These are phyloP conservation scores for Ploceus nigricollis DNA, from an alignment of 2,113 vertebrate genomes.

Conservation along the genomic window DNA sequence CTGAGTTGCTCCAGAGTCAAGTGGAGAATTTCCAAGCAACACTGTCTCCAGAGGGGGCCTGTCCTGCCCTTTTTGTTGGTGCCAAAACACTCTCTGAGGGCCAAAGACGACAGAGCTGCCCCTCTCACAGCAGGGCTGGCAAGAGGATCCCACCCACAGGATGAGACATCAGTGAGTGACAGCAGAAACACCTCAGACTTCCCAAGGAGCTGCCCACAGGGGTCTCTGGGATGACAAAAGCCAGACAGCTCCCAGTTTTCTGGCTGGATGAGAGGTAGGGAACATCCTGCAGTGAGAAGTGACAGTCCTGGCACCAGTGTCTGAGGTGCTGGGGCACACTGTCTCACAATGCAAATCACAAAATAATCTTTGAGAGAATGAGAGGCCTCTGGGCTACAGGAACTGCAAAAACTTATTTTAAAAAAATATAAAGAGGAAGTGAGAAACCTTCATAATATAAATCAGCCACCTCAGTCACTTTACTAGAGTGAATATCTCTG, in stretches of 20 bases:
- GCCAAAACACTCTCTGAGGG: neutral
- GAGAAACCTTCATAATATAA: neutral
- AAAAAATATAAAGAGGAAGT: neutral
- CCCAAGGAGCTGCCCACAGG: neutral
- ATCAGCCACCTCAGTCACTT: neutral
- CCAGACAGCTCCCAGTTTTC: neutral
- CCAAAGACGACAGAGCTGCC: neutral
- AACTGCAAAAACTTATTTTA: neutral
- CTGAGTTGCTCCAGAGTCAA: neutral
- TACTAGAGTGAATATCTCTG: rapidly evolving
- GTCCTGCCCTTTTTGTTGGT: neutral
- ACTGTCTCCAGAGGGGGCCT: neutral
- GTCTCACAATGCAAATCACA: neutral
- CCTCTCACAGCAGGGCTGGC: neutral
- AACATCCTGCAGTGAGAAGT: neutral
- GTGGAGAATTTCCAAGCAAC: neutral
- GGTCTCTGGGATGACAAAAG: neutral
- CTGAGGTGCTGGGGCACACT: neutral
- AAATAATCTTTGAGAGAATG: neutral
- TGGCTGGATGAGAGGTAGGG: neutral
- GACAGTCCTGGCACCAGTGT: neutral
- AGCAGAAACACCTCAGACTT: neutral
- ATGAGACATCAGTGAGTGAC: neutral
- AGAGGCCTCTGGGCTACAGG: neutral
- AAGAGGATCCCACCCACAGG: neutral